Evolutionary conservation across 2,888 invertebrate species (phyloP), one percentile per base, ranked within the genome.

Genomic region (Pachydiplax longipennis): DNA sequence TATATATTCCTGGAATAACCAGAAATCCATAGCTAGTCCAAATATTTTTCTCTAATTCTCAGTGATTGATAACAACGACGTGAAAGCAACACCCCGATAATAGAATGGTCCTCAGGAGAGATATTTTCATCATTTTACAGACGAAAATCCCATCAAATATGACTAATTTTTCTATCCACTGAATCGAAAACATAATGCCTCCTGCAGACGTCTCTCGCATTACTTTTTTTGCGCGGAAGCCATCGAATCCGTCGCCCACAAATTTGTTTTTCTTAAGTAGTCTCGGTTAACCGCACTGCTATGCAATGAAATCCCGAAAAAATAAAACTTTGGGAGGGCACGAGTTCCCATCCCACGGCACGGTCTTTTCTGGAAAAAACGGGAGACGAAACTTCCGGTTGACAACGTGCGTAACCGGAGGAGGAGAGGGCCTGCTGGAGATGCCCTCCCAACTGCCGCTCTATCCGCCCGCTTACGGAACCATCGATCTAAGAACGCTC

Each of bases 321-420:
- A 61, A 37, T 35, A 65, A 65, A n/a, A 87, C 25, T 22, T 18
- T 3, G 61, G 35, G 22, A 40, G 61, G 87, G 87, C 87, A 87
- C 87, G 87, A 65, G 87, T 65, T 35, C 61, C 65, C 65, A 58
- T 65, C 37, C 58, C 83, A 53, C 35, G n/a, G 22, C 81, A 31
- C 37, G 37, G 81, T 44, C 22, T 44, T n/a, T 37, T 58, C 35
- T 15, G 13, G 44, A 58, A 61, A 87, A 87, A 87, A 37, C 53
- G 35, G 37, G 37, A 35, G 53, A 37, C 61, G 37, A 61, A 37
- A 61, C 37, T 87, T 87, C 87, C 87, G 87, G 87, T 61, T 61
- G 87, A 61, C 61, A 58, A 37, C 87, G 87, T 61, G 87, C 87
- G 87, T 87, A 87, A 87, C 87, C 87, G 87, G 87, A 87, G 87